Evolutionary conservation across 1,140 invertebrate species (phyloP).

Genomic region (Drosophila orena): DNA sequence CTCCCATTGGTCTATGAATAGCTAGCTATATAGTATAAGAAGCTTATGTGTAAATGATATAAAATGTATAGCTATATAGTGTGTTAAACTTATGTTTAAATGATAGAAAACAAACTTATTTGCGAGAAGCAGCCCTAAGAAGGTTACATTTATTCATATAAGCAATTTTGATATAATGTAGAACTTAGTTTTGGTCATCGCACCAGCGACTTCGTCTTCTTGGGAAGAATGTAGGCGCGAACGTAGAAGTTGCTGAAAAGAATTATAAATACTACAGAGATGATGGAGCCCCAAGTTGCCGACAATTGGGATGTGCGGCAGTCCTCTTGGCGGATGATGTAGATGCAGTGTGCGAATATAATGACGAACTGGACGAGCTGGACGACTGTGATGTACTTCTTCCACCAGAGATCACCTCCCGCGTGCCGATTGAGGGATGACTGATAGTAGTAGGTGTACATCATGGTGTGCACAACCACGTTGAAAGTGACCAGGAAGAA

Average conservation of each 20-base stretch:
- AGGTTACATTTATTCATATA: no score
- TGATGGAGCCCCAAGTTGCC: not conserved
- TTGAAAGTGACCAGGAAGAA: slow-evolving; percentile 29
- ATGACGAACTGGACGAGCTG: slow-evolving; percentile 42
- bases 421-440: not conserved
- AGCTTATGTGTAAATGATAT: no score
- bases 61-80: no score
- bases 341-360: slow-evolving; percentile 17
- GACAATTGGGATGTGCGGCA: slow-evolving; percentile 85
- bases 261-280: slow-evolving; percentile 3
- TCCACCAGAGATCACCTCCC: slow-evolving; percentile 32
- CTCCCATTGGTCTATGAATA: no score
- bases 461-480: slow-evolving; percentile 22
- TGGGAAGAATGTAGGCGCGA: slow-evolving; percentile 10
- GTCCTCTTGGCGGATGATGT: slow-evolving; percentile 78
- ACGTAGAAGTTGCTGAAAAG: slow-evolving; percentile 32
- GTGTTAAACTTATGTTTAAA: no score
- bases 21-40: no score
- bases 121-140: no score
- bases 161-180: no score
- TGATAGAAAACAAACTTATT: no score
- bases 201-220: not conserved
- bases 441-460: slow-evolving; percentile 47
- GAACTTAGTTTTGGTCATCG: not conserved
- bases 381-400: slow-evolving; percentile 41